Evolutionary conservation across 2,797 vertebrate species (phyloP), one percentile per base, ranked within the genome.

Genomic region (Buceros bicornis): DNA sequence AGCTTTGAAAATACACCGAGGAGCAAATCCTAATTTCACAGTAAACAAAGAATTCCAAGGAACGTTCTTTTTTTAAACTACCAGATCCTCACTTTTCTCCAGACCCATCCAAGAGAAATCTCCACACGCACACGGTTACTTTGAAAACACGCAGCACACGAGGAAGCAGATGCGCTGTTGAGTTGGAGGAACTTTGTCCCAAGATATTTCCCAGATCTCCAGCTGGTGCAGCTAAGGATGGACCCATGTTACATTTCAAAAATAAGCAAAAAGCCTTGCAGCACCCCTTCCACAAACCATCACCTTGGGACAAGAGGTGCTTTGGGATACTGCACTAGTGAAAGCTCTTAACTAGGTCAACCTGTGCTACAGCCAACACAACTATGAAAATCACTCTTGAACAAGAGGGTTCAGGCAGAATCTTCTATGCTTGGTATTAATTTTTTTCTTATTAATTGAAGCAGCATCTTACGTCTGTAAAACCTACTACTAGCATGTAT

Each of bases 51-150:
- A 70, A 47, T 35, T 77, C 18, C 35, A 56, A 10, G 25, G 31
- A 87, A 13, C 0, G 13, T 25, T 40, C 12, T 40, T 40, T 21
- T 57, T 50, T 78, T 42, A 29, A 74, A 24, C 12, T 5, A 47
- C 8, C 14, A 70, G 48, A 79, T 42, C 25, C 22, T 82, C 20
- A 15, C 51, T 87, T 65, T 90, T 57, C 20, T 61, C 54, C 62
- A 47, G 45, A 16, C 8, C 78, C 40, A 20, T 14, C 43, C 26
- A 25, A 76, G 33, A 74, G 47, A 84, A 82, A 64, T 24, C 26
- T 24, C 16, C 31, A 26, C 11, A 31, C 0, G 0, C 4, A 4
- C 48, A 13, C 0, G 0, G 50, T 60, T 40, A 29, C 79, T 80
- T 40, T 37, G 40, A 64, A 77, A 33, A 35, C 28, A 25, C 4